Conservation (phyloP, 2,113 vertebrate species). For the Brevimyrus niger region DNA sequence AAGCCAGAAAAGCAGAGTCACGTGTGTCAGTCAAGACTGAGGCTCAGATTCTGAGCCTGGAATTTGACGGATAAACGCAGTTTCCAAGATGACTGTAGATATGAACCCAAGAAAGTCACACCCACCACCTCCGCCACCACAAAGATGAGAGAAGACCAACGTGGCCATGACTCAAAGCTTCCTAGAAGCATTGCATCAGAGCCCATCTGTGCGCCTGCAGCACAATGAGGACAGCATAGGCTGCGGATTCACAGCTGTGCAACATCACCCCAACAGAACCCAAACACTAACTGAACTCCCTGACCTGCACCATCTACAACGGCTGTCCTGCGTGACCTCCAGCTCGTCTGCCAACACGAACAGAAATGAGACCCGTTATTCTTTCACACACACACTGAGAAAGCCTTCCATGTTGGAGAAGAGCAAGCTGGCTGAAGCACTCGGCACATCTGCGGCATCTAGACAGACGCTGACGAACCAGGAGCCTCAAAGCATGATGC, state of each 20-base stretch:
- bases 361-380: neutral
- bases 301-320: neutral
- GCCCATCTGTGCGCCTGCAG: conserved; percentile 11
- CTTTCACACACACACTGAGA: neutral
- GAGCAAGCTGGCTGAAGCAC: neutral
- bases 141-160: conserved; percentile 23
- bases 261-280: conserved; percentile 2
- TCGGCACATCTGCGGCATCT: neutral
- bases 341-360: neutral
- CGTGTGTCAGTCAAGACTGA: neutral
- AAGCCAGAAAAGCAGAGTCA: neutral
- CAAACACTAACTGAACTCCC: conserved; percentile 15
- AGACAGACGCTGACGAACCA: neutral
- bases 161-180: conserved; percentile 26
- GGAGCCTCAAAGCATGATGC: neutral
- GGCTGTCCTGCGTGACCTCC: neutral
- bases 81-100: neutral
- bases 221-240: neutral
- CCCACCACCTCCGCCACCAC: neutral
- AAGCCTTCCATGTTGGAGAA: neutral
- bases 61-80: neutral
- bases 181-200: conserved; percentile 5
- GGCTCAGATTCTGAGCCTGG: neutral
- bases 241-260: conserved; percentile 20
- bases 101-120: neutral